Evolutionary conservation across 2,113 vertebrate species (phyloP).

Genomic region (Numida meleagris): DNA sequence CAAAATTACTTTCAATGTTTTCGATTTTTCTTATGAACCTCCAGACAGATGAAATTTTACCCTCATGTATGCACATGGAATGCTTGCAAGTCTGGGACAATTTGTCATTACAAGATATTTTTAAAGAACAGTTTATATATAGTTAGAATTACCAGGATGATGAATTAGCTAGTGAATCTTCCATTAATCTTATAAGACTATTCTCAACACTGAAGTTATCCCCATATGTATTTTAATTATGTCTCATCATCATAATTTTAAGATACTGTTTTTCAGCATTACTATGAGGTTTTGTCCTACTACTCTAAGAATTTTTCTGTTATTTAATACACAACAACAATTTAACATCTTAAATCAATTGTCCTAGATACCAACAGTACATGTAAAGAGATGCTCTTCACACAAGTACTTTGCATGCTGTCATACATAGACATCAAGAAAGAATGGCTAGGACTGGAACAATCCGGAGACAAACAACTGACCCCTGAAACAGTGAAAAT

Average conservation of each 20-base stretch:
- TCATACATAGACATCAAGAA: neutral
- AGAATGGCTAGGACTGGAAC: neutral
- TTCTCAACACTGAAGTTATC: neutral
- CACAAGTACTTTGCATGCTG: neutral
- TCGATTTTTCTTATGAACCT: neutral
- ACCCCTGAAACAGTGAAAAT: neutral
- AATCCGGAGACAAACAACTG: neutral
- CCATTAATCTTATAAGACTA: conserved; percentile 20
- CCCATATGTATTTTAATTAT: neutral
- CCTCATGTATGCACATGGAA: neutral
- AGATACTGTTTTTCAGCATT: neutral
- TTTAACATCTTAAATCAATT: neutral
- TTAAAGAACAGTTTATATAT: neutral
- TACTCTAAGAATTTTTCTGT: neutral
- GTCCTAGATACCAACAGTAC: neutral
- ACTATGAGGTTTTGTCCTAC: neutral
- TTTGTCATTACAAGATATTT: conserved; percentile 2
- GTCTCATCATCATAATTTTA: neutral
- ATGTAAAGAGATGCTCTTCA: neutral
- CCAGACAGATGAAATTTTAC: neutral
- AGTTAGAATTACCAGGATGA: conserved; percentile 19
- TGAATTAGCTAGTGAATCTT: conserved; percentile 18
- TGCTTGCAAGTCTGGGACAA: neutral
- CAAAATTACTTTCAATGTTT: neutral
- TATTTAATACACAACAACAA: neutral